Percentiles rank a stretch among this genome's conserved stretches.
These are phyloP conservation scores for Acronicta aceris DNA, from an alignment of 2,888 invertebrate species.

Conservation along the genomic window DNA sequence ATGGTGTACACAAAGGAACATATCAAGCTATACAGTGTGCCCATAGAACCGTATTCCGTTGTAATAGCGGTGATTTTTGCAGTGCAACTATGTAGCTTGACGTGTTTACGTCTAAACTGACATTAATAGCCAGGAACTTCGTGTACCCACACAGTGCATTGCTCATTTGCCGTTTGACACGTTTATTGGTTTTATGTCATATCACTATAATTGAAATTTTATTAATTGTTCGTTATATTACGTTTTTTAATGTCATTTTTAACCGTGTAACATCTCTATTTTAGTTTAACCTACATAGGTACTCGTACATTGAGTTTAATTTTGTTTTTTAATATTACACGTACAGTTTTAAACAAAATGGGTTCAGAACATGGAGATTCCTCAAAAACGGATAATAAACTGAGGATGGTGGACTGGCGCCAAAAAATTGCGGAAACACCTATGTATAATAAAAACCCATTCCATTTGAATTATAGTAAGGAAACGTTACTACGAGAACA, in stretches of 20 bases:
- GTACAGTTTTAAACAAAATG: conserved; percentile 10
- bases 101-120: conserved; percentile 6
- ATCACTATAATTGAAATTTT: conserved; percentile 51
- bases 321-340: conserved; percentile 5
- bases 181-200: conserved; percentile 49
- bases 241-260: conserved; percentile 6
- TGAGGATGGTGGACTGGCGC: conserved; percentile 42
- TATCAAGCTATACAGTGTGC: no score
- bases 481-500: conserved; percentile 42
- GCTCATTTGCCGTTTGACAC: conserved; percentile 51
- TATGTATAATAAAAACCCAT: conserved; percentile 34
- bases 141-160: conserved; percentile 25
- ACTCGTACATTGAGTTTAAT: neutral
- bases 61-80: no score
- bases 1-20: no score
- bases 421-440: conserved; percentile 47
- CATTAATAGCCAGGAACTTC: conserved; percentile 28
- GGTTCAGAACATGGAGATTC: conserved; percentile 21
- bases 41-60: no score
- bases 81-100: no score
- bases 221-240: conserved; percentile 38
- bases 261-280: neutral
- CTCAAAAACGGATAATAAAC: conserved; percentile 43
- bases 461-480: conserved; percentile 48
- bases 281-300: neutral